Base-by-base conservation (phyloP, 2,113 vertebrate genomes). In the Gasterosteus nipponicus region DNA sequence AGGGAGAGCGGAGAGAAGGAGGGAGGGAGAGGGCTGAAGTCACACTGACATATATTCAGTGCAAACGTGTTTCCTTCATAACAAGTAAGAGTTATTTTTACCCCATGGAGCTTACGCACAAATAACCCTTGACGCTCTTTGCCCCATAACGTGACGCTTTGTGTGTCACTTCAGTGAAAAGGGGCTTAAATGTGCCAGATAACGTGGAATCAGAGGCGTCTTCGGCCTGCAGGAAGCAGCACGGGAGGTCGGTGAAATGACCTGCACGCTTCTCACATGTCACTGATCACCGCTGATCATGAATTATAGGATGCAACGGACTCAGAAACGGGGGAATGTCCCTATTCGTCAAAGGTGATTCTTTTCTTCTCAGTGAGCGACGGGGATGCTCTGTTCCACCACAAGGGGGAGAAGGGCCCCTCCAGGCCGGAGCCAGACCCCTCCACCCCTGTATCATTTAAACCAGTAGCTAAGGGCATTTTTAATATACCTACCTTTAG, bases 11-110 rank as follows among this genome's bases (percentile, higher is more conserved):
- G 3, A 11, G 10, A 44, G 12, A 5, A 60, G 77, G 59, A 7
- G 51, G 10, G 49, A 3, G 70, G 31, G 38, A 46, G 38, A 38
- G 33, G 42, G 19, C 68, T 53, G 69, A 62, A 47, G 35, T 38
- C 35, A 38, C 35, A 38, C 4, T 7, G 35, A 38, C 35, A 78
- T 73, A 68, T 54, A 72, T 59, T 83, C 77, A 61, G 44, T 69
- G 73, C 46, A 71, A 82, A 83, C 51, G 64, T 70, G 35, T 69
- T 10, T 4, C 26, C 65, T 62, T 18, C 69, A 51, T 38, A 77
- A 78, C 77, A 81, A 80, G 49, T 6, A 7, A 26, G 7, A 73
- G 64, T 62, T 77, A 69, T 76, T 82, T 58, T 61, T 65, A 49
- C 35, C 19, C 4, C 42, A 63, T 1, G 33, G 14, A 44, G 18